Evolutionary conservation across 1,140 invertebrate genomes (phyloP).

Genomic region (Leptopilina clavipes): DNA sequence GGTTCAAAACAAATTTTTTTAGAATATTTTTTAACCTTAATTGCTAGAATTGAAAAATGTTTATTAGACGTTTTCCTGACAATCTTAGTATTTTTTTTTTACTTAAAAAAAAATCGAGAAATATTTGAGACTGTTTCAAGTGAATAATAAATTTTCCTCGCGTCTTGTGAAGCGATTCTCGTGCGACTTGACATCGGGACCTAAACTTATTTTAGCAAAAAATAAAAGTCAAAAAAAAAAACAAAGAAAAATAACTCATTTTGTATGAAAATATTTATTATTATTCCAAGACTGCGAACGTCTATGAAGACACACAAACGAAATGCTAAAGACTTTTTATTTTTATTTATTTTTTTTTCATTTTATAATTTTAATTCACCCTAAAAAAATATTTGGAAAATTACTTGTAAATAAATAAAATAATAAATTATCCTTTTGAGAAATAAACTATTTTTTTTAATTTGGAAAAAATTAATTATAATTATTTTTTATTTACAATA

Average conservation of each 20-base stretch:
- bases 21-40: too few relatives aligned
- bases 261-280: background rate
- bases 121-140: slow-evolving; percentile 18
- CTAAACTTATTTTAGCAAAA: background rate
- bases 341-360: background rate
- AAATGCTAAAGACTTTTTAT: background rate
- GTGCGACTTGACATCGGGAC: slow-evolving; percentile 18
- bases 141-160: slow-evolving; percentile 1
- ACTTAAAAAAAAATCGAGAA: background rate
- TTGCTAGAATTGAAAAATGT: background rate
- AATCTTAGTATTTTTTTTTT: slow-evolving; percentile 13
- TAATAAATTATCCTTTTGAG: too few relatives aligned
- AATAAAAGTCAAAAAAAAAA: too few relatives aligned
- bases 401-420: too few relatives aligned
- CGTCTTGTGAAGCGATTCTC: slow-evolving; percentile 12
- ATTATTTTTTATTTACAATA: background rate
- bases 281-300: slow-evolving; percentile 16
- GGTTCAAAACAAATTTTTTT: too few relatives aligned
- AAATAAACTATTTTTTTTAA: too few relatives aligned
- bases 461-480: background rate
- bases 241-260: background rate
- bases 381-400: background rate
- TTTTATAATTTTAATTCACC: background rate
- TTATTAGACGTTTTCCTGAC: background rate
- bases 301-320: background rate